Evolutionary conservation across 2,888 invertebrate species (phyloP), one percentile per base, ranked within the genome.

Genomic region (Chymomyza fuscimana): DNA sequence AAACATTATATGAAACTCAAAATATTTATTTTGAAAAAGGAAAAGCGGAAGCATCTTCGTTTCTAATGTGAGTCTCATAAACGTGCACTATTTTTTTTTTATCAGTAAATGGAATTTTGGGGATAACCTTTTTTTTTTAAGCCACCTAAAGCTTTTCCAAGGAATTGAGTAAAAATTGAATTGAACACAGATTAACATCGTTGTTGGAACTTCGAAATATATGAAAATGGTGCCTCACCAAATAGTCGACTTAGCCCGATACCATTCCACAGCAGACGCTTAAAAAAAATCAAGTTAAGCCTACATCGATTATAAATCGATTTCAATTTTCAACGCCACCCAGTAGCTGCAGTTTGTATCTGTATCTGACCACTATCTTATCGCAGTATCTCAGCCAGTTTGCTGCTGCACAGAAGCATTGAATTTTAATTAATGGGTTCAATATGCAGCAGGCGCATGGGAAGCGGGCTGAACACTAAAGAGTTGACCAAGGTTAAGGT

Each of bases 311-410:
- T 66, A 54, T 46, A 29, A 67, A 58, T 9, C 25, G n/a, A 66
- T 51, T 12, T 59, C 29, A 71, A 19, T 52, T 58, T 16, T 46
- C 54, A 51, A 64, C 46, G 71, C 74, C 86, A 70, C 75, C 77
- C 80, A 79, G 75, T 65, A 74, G 76, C 56, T 65, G 50, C 25
- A 56, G 61, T 12, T 32, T 12, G 36, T 36, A 36, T 36, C 36
- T 36, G 36, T 36, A 64, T 22, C 46, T 70, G 63, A n/a, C 9
- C 1, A 5, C 22, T 59, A 87, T 87, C 86, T 86, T 87, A 81
- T 83, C 88, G 61, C 25, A 50, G 64, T 70, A 77, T 77, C 82
- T 77, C 29, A 50, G 54, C 61, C 68, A n/a, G 69, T 56, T 64
- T 52, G 12, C 61, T 67, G 52, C 67, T 40, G 64, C 69, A 71